Percentiles rank a stretch among this genome's conserved stretches.
Conservation (phyloP, 2,797 vertebrate genomes). For the Allobates femoralis region DNA sequence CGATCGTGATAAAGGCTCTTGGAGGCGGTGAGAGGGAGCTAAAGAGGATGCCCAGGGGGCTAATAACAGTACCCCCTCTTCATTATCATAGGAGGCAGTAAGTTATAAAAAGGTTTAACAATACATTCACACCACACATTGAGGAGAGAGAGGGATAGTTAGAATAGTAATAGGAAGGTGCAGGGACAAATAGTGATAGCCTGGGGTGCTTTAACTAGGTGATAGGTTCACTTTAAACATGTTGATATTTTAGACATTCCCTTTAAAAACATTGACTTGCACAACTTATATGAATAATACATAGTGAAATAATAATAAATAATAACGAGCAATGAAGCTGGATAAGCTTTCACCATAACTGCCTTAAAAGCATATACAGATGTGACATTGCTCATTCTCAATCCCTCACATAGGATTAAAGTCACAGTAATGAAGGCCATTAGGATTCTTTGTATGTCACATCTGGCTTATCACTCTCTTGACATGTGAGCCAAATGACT, state of each 20-base stretch:
- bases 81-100: too few species aligned
- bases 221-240: neutral
- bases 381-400: neutral
- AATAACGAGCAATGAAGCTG: constrained; percentile 1
- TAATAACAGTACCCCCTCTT: too few species aligned
- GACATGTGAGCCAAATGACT: constrained; percentile 41
- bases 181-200: too few species aligned
- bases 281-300: neutral
- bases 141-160: too few species aligned
- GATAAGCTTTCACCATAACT: neutral
- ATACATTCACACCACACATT: too few species aligned
- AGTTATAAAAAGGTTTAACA: too few species aligned
- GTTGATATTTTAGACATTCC: neutral
- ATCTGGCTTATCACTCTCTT: constrained; percentile 18
- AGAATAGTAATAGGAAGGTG: too few species aligned
- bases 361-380: neutral
- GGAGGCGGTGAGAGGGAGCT: too few species aligned
- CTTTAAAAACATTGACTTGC: neutral
- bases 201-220: too few species aligned
- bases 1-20: too few species aligned
- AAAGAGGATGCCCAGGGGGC: too few species aligned
- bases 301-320: neutral
- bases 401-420: neutral
- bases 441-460: constrained; percentile 32
- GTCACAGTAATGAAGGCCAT: constrained; percentile 33